Evolutionary conservation across 1,140 invertebrate species (phyloP), one percentile per base, ranked within the genome.

Genomic region (Bemisia tabaci): DNA sequence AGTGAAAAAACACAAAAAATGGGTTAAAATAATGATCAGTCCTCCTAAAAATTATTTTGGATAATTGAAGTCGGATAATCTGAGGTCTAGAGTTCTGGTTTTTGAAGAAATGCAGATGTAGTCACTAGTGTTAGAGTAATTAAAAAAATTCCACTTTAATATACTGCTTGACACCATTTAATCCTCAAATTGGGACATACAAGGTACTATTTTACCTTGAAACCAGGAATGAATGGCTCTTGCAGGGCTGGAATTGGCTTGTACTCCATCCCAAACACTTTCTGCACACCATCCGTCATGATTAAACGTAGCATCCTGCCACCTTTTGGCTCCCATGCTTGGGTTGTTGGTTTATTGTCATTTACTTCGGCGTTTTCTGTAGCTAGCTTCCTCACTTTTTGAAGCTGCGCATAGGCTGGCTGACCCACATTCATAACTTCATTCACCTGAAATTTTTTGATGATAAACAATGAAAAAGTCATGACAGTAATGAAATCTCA

Each of bases 211-310:
- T n/a, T 60, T 65, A 88, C 79, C 79, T 90, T 90, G 27, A 79
- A 79, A 12, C 87, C 87, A 58, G 87, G 86, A 48, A 79, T 76
- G 60, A 86, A 76, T 65, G 82, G 80, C 69, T 83, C 77, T 71
- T 80, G 82, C 12, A 92, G 75, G 67, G 79, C 77, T 63, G 77
- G 74, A 70, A 91, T 85, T 0, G 82, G 79, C 70, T 79, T 82
- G 72, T 89, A 87, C 76, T 93, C 91, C 74, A 92, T 86, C 0
- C 82, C 91, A 65, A 79, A 77, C 26, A 92, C 72, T 70, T 84
- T 78, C 72, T 86, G 84, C 1, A 82, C 77, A 17, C 90, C 91
- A 82, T 93, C 90, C 23, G 89, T 91, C 65, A 92, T 75, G 62
- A 81, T 82, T 48, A 92, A 74, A 74, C 87, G 83, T 67, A 79